Base-by-base conservation (phyloP, 2,113 vertebrate genomes). In the Pogonocichla stellata region DNA sequence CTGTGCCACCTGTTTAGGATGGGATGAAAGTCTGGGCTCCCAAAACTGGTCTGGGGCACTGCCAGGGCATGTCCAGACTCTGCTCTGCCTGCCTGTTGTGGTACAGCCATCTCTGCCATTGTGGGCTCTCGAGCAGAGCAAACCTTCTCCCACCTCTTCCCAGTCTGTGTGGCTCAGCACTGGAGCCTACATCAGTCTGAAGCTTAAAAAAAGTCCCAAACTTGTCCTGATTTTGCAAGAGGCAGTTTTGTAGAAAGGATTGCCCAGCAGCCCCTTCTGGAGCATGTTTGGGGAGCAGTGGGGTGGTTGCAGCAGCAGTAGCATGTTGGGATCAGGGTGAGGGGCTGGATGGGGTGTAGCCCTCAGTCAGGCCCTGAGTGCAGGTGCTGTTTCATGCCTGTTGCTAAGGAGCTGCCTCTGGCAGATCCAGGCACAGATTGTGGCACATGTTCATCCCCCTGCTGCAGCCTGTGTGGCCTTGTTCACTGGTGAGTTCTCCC, bases 271-370 rank as follows among this genome's bases (percentile, higher is more conserved):
- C 2, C 47, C 47, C 20, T 34, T 42, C n/a, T 81, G 61, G 23
- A 24, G 23, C 2, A 2, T 1, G 3, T 17, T 1, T 60, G 74
- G 33, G n/a, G 70, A 66, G 54, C 51, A 53, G 57, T 0, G 14
- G 34, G 71, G 48, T 3, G 54, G 10, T 1, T 9, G 48, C 36
- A 53, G 65, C 25, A 14, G 56, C 47, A 79, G 57, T 3, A 36
- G 51, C 4, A 1, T 1, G 10, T 15, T 12, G 18, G 54, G 47
- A 8, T 34, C 0, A 2, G 40, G 71, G 3, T 25, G 19, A 22
- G 16, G 51, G 62, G 19, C 61, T 54, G 62, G 16, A 3, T 0
- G 5, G 42, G 43, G 19, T 48, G 51, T 18, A 82, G 85, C 74
- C 61, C 78, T 4, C 51, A 3, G 1, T 18, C 1, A 29, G n/a